A percentile compares a stretch with the other conserved stretches of the same genome.
phyloP scores from a whole-genome alignment of 2,113 vertebrate genomes.

The Salminus brasiliensis region DNA sequence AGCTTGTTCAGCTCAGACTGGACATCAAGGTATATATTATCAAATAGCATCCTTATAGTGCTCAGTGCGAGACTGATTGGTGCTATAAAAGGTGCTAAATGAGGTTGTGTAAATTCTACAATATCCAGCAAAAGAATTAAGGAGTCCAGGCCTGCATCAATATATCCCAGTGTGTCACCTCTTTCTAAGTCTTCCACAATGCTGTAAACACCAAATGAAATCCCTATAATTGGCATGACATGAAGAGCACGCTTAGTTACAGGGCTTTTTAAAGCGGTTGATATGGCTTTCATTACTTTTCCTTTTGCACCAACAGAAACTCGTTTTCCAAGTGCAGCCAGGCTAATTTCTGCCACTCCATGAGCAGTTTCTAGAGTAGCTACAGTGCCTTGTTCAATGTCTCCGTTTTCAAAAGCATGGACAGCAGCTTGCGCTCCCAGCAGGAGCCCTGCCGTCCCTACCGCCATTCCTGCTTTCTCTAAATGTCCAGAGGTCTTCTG shows the following conservation, averaged over 20 bases:
- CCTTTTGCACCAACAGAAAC: conserved; percentile 4
- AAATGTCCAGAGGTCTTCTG: conserved; percentile 6
- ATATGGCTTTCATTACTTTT: neutral
- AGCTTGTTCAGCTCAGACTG: conserved; percentile 50
- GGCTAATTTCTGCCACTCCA: conserved; percentile 12
- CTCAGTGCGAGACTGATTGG: conserved; percentile 49
- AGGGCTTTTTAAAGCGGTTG: neutral
- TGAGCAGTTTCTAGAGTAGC: conserved; percentile 13
- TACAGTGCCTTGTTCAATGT: conserved; percentile 12
- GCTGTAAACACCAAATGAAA: conserved; percentile 38
- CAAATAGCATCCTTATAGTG: conserved; percentile 47
- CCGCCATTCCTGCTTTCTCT: conserved; percentile 5
- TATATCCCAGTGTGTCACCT: conserved; percentile 18
- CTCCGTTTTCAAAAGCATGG: conserved; percentile 11
- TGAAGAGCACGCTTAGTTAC: neutral
- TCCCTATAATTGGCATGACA: conserved; percentile 30
- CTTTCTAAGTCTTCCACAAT: conserved; percentile 25
- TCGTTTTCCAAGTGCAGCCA: conserved; percentile 16
- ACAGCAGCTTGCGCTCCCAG: conserved; percentile 14
- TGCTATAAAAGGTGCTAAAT: conserved; percentile 39
- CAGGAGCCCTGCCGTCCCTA: conserved; percentile 8
- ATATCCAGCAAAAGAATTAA: conserved; percentile 25
- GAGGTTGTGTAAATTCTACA: conserved; percentile 31
- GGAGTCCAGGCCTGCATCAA: conserved; percentile 21
- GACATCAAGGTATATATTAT: conserved; percentile 53